Evolutionary conservation across 2,113 vertebrate species (phyloP).

Genomic region (Rhabdornis inornatus): DNA sequence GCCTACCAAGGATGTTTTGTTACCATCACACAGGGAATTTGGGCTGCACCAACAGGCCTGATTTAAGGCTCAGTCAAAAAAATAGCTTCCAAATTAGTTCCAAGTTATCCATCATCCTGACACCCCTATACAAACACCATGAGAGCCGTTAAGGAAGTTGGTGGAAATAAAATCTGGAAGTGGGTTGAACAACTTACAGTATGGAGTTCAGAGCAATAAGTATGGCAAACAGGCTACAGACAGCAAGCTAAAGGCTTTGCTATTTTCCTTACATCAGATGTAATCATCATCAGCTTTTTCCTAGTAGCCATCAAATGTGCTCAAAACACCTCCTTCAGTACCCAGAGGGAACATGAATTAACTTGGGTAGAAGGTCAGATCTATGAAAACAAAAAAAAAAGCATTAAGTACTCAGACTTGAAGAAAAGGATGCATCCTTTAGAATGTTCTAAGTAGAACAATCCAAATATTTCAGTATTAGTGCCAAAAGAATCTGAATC

Average conservation of each 20-base stretch:
- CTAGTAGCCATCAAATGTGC: neutral
- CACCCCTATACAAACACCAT: neutral
- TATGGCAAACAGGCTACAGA: neutral
- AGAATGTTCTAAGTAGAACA: conserved; percentile 18
- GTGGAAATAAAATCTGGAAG: neutral
- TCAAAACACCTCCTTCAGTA: neutral
- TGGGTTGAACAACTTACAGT: neutral
- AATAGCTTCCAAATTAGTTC: neutral
- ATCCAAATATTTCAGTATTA: conserved; percentile 22
- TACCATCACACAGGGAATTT: neutral
- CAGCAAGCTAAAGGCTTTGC: neutral
- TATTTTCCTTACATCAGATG: neutral
- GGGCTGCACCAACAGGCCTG: neutral
- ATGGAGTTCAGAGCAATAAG: neutral
- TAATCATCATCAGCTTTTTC: neutral
- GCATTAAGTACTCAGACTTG: neutral
- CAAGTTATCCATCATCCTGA: neutral
- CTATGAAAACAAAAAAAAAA: neutral
- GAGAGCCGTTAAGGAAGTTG: neutral
- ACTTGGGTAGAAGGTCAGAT: neutral
- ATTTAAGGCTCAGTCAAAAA: neutral
- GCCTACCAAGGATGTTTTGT: neutral
- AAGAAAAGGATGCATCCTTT: conserved; percentile 13
- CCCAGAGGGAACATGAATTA: neutral
- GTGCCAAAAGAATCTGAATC: conserved; percentile 39